A percentile compares a stretch with the other conserved stretches of the same genome.
Conservation (phyloP, 2,888 invertebrate genomes). For the Caenorhabditis panamensis region DNA sequence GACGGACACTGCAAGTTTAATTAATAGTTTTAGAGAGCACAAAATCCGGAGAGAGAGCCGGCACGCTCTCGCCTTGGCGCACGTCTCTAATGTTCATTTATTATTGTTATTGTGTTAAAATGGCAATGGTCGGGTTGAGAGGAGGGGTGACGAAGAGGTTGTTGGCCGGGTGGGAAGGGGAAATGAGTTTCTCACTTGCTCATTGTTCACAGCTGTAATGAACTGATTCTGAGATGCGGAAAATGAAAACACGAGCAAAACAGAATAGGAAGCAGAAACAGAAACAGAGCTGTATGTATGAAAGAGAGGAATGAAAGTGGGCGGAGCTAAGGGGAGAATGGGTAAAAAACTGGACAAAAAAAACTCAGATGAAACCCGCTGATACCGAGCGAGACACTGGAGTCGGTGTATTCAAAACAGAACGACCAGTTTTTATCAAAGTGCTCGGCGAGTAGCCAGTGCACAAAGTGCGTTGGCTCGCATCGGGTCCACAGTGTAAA, state of each 20-base stretch:
- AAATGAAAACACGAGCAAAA: constrained; percentile 27
- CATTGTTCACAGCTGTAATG: no score
- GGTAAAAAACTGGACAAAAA: no score
- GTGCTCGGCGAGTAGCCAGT: constrained; percentile 42
- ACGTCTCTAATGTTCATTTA: constrained; percentile 45
- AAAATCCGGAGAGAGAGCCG: constrained; percentile 7
- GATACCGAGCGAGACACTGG: not conserved
- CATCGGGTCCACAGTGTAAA: constrained; percentile 40
- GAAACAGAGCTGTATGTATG: no score
- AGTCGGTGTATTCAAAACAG: constrained; percentile 29
- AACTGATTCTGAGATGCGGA: constrained; percentile 39
- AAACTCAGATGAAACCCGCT: constrained; percentile 29
- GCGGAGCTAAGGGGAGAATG: not conserved
- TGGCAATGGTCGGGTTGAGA: not conserved
- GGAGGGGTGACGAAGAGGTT: constrained; percentile 13
- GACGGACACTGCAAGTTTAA: constrained; percentile 28
- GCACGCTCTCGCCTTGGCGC: not conserved
- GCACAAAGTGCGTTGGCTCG: constrained; percentile 41
- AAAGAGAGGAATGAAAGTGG: no score
- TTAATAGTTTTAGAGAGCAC: constrained; percentile 22
- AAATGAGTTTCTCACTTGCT: no score
- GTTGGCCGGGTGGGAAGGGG: constrained; percentile 7
- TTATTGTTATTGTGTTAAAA: constrained; percentile 57
- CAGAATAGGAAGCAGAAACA: not conserved
- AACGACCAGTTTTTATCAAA: constrained; percentile 45